Conservation (phyloP, 2,888 invertebrate genomes). For the Rhingia rostrata region DNA sequence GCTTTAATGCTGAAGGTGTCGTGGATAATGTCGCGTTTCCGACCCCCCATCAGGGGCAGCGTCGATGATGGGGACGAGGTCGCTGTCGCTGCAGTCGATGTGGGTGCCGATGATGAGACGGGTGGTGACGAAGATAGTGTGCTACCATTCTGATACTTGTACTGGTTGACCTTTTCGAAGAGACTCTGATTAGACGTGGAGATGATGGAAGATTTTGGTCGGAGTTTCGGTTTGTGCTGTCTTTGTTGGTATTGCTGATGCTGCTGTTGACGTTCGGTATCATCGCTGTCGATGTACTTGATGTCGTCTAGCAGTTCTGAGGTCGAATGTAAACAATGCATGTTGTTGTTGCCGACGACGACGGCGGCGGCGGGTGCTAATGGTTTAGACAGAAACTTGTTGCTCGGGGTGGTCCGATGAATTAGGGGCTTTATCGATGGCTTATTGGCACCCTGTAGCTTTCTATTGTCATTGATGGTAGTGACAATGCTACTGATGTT, state of each 20-base stretch:
- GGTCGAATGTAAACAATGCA: constrained; percentile 70
- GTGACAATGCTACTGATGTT: constrained; percentile 71
- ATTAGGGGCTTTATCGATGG: constrained; percentile 72
- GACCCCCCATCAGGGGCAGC: constrained; percentile 66
- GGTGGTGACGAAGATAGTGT: constrained; percentile 58
- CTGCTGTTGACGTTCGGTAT: constrained; percentile 71
- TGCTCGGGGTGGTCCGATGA: constrained; percentile 71
- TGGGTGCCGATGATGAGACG: constrained; percentile 69
- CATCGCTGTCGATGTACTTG: constrained; percentile 76
- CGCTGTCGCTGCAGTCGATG: constrained; percentile 56
- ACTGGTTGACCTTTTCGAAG: constrained; percentile 78
- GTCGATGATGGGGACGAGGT: constrained; percentile 58
- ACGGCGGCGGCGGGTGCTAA: constrained; percentile 22
- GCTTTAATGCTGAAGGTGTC: constrained; percentile 81
- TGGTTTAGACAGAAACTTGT: constrained; percentile 59
- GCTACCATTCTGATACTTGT: constrained; percentile 79
- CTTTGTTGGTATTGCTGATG: constrained; percentile 61
- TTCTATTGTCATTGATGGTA: constrained; percentile 75
- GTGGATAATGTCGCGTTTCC: constrained; percentile 73
- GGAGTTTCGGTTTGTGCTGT: constrained; percentile 75
- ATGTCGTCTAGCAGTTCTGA: constrained; percentile 75
- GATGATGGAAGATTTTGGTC: constrained; percentile 75
- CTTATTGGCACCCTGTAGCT: constrained; percentile 50
- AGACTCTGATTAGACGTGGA: constrained; percentile 76
- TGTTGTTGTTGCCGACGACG: constrained; percentile 69